Conservation (phyloP, 2,113 vertebrate genomes). For the Syngnathus typhle region DNA sequence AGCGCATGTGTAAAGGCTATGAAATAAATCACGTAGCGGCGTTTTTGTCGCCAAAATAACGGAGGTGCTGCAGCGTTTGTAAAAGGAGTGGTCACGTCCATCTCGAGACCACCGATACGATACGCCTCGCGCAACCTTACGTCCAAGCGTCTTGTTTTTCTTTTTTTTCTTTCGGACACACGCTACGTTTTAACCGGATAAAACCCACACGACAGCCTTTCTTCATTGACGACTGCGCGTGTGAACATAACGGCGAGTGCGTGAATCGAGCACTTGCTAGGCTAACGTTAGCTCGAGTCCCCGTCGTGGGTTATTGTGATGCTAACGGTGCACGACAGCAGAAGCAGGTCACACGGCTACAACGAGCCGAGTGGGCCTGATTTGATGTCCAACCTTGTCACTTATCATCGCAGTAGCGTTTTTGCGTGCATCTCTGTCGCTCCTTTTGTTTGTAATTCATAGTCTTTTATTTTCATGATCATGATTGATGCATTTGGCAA, state of each 20-base stretch:
- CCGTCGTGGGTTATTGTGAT: constrained; percentile 61
- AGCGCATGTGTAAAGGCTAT: not conserved
- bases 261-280: constrained; percentile 18
- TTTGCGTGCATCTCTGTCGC: not conserved
- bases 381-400: constrained; percentile 21
- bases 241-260: not conserved
- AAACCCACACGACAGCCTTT: not conserved
- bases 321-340: constrained; percentile 57
- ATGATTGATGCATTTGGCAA: too few species aligned
- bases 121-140: constrained; percentile 44
- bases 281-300: constrained; percentile 43
- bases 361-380: constrained; percentile 14
- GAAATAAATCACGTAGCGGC: not conserved
- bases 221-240: not conserved
- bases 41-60: not conserved
- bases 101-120: constrained; percentile 40
- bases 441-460: constrained; percentile 31
- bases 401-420: constrained; percentile 7
- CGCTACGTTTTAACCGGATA: not conserved
- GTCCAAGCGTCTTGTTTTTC: constrained; percentile 14
- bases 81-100: constrained; percentile 65
- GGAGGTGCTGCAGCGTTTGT: constrained; percentile 58
- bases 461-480: constrained; percentile 15
- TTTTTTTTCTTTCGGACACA: not conserved
- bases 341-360: constrained; percentile 53